These are phyloP conservation scores for Trichechus manatus DNA, from an alignment of 2,113 vertebrate species.

Conservation along the genomic window DNA sequence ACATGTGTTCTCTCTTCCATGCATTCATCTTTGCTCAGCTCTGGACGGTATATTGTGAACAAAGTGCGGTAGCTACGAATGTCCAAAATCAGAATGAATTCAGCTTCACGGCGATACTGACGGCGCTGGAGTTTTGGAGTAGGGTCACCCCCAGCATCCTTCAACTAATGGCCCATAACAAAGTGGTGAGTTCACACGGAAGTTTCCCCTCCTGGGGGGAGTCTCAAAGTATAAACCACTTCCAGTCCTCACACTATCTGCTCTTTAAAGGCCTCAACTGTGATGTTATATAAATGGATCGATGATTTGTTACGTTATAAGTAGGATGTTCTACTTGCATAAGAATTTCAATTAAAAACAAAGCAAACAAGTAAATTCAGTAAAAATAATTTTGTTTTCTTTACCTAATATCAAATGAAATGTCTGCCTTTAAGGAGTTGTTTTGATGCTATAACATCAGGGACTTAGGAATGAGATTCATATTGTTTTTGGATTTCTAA, in stretches of 20 bases:
- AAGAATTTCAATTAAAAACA: background rate
- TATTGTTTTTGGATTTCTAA: background rate
- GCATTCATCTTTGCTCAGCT: slow-evolving; percentile 99
- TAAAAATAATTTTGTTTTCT: background rate
- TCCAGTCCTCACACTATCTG: background rate
- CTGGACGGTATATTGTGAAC: slow-evolving; percentile 99
- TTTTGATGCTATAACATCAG: background rate
- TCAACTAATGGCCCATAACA: slow-evolving; percentile 99
- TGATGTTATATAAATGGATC: background rate
- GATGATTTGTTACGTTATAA: background rate
- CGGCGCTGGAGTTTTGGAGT: slow-evolving; percentile 99
- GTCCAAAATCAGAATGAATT: slow-evolving; percentile 97
- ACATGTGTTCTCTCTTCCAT: slow-evolving; percentile 99
- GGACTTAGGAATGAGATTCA: background rate
- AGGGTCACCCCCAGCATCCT: slow-evolving; percentile 98
- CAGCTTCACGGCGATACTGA: slow-evolving; percentile 96
- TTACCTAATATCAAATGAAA: background rate
- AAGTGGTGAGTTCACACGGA: slow-evolving; percentile 92
- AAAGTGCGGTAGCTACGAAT: slow-evolving; percentile 93
- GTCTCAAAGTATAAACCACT: background rate
- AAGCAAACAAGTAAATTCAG: background rate
- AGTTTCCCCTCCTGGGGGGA: background rate
- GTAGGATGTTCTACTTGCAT: background rate
- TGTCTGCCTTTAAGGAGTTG: background rate
- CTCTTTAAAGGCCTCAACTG: background rate